phyloP scores from a whole-genome alignment of 1,140 invertebrate species.

The Saccostrea echinata region DNA sequence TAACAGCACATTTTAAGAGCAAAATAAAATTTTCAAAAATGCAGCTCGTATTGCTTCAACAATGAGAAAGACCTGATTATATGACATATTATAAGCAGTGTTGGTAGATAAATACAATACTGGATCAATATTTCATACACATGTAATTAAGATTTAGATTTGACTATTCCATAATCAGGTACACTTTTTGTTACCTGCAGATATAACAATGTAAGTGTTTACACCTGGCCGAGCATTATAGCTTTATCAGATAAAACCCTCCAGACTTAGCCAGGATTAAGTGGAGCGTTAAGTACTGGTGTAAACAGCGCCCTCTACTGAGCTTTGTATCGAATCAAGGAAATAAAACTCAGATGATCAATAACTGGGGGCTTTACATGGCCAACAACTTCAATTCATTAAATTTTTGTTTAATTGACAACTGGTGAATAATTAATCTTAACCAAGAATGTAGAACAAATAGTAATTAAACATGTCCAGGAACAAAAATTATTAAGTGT shows the following conservation, averaged over 20 bases:
- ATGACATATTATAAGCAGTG: no score
- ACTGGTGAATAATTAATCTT: neutral
- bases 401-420: neutral
- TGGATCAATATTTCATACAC: no score
- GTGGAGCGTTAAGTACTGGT: neutral
- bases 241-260: slow-evolving; percentile 22
- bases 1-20: no score
- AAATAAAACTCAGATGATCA: neutral
- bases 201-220: slow-evolving; percentile 1
- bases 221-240: slow-evolving; percentile 24
- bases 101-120: no score
- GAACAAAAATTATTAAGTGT: neutral
- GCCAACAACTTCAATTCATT: neutral
- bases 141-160: no score
- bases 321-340: neutral
- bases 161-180: neutral
- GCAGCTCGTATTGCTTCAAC: no score
- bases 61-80: no score
- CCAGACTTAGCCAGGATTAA: neutral
- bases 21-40: no score
- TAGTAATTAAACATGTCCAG: neutral
- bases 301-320: slow-evolving; percentile 29
- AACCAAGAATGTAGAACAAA: neutral
- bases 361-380: slow-evolving; percentile 5
- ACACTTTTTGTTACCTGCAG: neutral